Percentiles rank a stretch among this genome's conserved stretches.
These are phyloP conservation scores for Protomyctophum bolini DNA, from an alignment of 2,113 vertebrate genomes.

Conservation along the genomic window DNA sequence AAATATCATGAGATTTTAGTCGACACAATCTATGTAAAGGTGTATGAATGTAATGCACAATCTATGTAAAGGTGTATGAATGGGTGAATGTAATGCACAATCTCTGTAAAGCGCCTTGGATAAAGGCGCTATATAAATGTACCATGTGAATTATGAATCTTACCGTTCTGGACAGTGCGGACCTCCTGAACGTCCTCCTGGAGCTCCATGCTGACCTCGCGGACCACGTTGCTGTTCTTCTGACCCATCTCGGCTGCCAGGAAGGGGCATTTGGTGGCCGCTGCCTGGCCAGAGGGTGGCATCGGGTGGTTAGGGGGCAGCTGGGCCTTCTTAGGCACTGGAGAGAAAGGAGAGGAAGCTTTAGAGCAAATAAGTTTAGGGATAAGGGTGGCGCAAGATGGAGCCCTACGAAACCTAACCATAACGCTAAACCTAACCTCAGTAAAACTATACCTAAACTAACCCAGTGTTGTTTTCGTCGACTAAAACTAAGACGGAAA, in stretches of 20 bases:
- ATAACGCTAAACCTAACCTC: too few species aligned
- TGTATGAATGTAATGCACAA: not conserved
- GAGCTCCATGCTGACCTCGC: slow-evolving; percentile 89
- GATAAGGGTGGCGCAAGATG: too few species aligned
- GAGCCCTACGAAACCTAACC: too few species aligned
- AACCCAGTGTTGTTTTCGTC: too few species aligned
- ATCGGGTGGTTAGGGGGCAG: slow-evolving; percentile 75
- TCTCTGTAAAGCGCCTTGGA: too few species aligned
- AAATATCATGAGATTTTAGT: too few species aligned
- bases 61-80: too few species aligned
- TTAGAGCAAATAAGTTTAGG: not conserved
- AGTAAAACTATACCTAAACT: too few species aligned
- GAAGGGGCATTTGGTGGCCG: slow-evolving; percentile 91
- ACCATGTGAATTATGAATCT: too few species aligned
- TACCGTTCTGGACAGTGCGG: slow-evolving; percentile 86
- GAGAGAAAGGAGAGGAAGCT: slow-evolving; percentile 1
- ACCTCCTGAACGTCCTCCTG: slow-evolving; percentile 95
- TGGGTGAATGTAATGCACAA: too few species aligned
- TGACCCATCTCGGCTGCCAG: slow-evolving; percentile 94
- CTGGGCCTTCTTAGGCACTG: slow-evolving; percentile 61
- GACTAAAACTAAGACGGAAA: too few species aligned
- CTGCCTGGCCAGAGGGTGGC: slow-evolving; percentile 69
- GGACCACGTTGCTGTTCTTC: slow-evolving; percentile 86
- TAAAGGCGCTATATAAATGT: too few species aligned
- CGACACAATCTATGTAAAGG: not conserved